Base-by-base conservation (phyloP, 2,888 invertebrate genomes). In the Gastrophysa polygoni region DNA sequence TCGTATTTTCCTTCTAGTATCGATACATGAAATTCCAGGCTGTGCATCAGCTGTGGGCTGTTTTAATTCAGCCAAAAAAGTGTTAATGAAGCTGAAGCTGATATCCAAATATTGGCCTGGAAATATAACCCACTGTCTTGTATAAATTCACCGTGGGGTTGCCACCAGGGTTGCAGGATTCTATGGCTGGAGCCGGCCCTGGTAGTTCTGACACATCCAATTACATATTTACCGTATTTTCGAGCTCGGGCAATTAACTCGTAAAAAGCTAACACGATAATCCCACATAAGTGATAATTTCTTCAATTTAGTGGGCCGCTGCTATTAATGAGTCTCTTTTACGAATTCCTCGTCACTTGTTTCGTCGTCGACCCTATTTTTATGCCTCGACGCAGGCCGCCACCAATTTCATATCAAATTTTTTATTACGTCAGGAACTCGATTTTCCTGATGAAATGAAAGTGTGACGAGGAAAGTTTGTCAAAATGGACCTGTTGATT, bases 271-370 rank as follows among this genome's bases (percentile, higher is more conserved):
- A 38, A 38, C 38, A 38, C 38, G 38, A 38, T 38, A 38, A 38
- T 54, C 43, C 54, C 54, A 54, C 54, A 43, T 54, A 18, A 54
- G 43, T 54, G 43, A 54, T 54, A 54, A 54, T 54, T 54, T 28
- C 54, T 24, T 43, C 38, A 43, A 54, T 54, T 43, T 43, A 43
- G 43, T 43, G 10, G 8, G 54, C 43, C 43, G 43, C 21, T 38
- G 21, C 43, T 54, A 43, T 43, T 54, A 54, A 54, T 54, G 43
- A 43, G 14, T 20, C 38, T 52, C 52, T 34, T 52, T 38, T 34
- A 10, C n/a, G 21, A 32, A 34, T 52, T 29, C 34, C n/a, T n/a
- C 18, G 17, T 21, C 52, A 16, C 38, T 38, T 38, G 14, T 14
- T 38, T 38, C 3, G 32, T 32, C 32, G 32, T 32, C 11, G n/a